A percentile compares a stretch with the other conserved stretches of the same genome.
Conservation (phyloP, 1,140 invertebrate genomes). For the Rhyacophila brunnea region DNA sequence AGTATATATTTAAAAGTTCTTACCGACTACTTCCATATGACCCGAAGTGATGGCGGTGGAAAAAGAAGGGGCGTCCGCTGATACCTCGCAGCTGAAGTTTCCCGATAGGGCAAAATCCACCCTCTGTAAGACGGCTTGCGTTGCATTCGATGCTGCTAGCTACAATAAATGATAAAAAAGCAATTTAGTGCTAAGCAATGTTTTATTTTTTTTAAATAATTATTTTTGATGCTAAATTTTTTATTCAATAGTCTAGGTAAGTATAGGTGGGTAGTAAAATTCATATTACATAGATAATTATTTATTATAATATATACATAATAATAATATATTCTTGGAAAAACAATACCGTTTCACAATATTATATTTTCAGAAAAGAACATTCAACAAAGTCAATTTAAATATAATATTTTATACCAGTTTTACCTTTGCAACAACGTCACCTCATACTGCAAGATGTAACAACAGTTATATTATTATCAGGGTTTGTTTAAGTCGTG, state of each 20-base stretch:
- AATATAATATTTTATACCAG: too few species aligned
- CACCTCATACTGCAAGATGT: too few species aligned
- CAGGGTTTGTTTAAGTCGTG: too few species aligned
- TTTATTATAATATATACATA: too few species aligned
- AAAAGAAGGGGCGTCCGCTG: conserved; percentile 68
- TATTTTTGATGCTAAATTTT: not conserved
- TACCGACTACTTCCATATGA: conserved; percentile 53
- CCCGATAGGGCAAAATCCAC: conserved; percentile 66
- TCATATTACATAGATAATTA: not conserved
- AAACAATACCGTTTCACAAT: too few species aligned
- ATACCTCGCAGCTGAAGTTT: conserved; percentile 72
- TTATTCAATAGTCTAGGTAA: not conserved
- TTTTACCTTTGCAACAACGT: too few species aligned
- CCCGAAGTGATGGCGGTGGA: conserved; percentile 56
- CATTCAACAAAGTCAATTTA: too few species aligned
- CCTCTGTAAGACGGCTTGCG: conserved; percentile 62
- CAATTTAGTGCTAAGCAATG: not conserved
- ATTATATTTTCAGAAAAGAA: too few species aligned
- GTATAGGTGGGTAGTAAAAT: not conserved
- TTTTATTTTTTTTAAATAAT: conserved; percentile 3
- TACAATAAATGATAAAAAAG: conserved; percentile 44
- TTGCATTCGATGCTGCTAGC: conserved; percentile 63
- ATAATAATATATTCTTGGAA: too few species aligned
- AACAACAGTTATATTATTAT: too few species aligned
- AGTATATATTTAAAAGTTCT: conserved; percentile 24